A percentile compares a stretch with the other conserved stretches of the same genome.
Evolutionary conservation across 2,888 invertebrate genomes (phyloP).

Genomic region (Synergus japonicus): DNA sequence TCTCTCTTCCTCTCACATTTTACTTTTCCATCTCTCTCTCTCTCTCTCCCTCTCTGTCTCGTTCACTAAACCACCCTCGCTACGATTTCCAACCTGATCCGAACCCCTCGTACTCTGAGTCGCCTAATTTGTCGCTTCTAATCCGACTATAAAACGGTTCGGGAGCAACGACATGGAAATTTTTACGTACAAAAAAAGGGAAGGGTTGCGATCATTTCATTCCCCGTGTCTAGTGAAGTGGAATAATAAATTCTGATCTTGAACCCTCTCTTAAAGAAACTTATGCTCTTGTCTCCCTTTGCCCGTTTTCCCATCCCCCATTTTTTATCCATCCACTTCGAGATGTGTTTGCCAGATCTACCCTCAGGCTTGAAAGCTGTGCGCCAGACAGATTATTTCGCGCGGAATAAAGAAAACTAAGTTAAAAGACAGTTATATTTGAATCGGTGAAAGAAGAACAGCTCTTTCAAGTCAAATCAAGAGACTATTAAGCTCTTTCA

Average conservation of each 20-base stretch:
- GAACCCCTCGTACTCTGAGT: slow-evolving; percentile 9
- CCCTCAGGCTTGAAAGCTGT: neutral
- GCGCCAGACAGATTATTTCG: slow-evolving; percentile 23
- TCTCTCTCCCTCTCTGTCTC: slow-evolving; percentile 15
- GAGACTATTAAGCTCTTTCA: neutral
- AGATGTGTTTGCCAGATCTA: slow-evolving; percentile 25
- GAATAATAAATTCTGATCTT: slow-evolving; percentile 55
- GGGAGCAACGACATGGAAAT: slow-evolving; percentile 54
- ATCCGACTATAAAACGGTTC: slow-evolving; percentile 56
- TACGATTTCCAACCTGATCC: slow-evolving; percentile 22
- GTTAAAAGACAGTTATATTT: slow-evolving; percentile 5
- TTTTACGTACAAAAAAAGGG: slow-evolving; percentile 45
- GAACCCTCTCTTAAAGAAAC: slow-evolving; percentile 32
- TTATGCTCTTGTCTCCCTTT: slow-evolving; percentile 18
- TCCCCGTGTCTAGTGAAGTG: slow-evolving; percentile 53
- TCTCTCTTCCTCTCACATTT: slow-evolving; percentile 11
- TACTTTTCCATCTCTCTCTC: slow-evolving; percentile 10
- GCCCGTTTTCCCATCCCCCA: slow-evolving; percentile 17
- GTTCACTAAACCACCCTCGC: slow-evolving; percentile 41
- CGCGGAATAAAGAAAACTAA: slow-evolving; percentile 21
- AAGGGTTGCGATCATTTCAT: slow-evolving; percentile 51
- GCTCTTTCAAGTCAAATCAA: neutral
- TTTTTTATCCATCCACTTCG: slow-evolving; percentile 6
- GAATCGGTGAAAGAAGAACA: neutral
- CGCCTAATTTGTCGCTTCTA: slow-evolving; percentile 58